Evolutionary conservation across 2,888 invertebrate species (phyloP), one percentile per base, ranked within the genome.

Genomic region (Callinectes sapidus): DNA sequence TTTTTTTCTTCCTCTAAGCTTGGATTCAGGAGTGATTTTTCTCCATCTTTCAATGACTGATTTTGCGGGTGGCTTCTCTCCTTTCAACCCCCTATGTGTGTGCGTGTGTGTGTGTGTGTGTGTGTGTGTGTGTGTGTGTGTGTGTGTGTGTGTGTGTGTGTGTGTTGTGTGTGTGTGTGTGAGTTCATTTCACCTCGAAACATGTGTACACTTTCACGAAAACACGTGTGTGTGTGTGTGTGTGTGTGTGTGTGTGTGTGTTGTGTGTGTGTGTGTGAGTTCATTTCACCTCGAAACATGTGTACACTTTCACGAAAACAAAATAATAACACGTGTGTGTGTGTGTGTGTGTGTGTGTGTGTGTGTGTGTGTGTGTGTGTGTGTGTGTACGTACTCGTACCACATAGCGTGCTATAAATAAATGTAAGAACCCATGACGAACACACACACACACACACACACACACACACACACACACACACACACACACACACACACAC

Each of bases 381-480:
- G 35, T 86, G 35, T n/a, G n/a, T n/a, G n/a, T n/a, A n/a, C n/a
- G n/a, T 86, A 32, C 32, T 10, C 3, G 23, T 39, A 18, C 14
- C 86, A 23, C 6, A 39, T 86, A 86, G 39, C 42, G 42, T 39
- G 32, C 35, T 42, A 39, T 16, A 86, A 35, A 42, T n/a, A 86
- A 5, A 42, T n/a, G 86, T 42, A 86, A 42, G 86, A 86, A 86
- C 35, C 39, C 35, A 13, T 35, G 35, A 28, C 81, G 32, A 32
- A 28, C 81, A 28, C 81, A 81, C 81, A 81, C 81, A 81, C 81
- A 81, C 81, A 81, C 81, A 81, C 81, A 81, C 81, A 81, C 35
- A 81, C 81, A 81, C 81, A 81, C 81, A 81, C 81, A 81, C 81
- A 81, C 81, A 81, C 81, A 81, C 81, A 81, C 81, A 81, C 81